Evolutionary conservation across 2,113 vertebrate species (phyloP), one percentile per base, ranked within the genome.

Genomic region (Vulpes vulpes): DNA sequence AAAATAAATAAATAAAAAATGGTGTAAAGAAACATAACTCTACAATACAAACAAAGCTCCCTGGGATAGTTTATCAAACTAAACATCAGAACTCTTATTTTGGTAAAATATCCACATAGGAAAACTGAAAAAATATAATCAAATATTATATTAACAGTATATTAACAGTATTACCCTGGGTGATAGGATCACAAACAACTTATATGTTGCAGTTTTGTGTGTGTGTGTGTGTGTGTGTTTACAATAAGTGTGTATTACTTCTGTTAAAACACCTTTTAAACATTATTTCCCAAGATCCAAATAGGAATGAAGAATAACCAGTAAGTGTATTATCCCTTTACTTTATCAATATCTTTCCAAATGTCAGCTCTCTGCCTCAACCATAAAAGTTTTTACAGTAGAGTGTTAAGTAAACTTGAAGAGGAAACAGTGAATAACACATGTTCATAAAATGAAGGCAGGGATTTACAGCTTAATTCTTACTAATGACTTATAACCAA

Each of bases 381-480:
- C 32, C 38, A 80, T 73, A 23, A 43, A 89, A 83, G 15, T 17
- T 95, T 90, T 95, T 30, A 83, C 30, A 86, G 67, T 65, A 49
- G 94, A 92, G 60, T 64, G 23, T 78, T 90, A 81, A 81, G 80
- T 32, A 51, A 91, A 73, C 12, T 17, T 96, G 43, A 89, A 96
- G 64, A 80, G 16, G 17, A 71, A 81, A 94, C 32, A 91, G 53
- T 62, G 57, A 87, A 55, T 65, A 81, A 93, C 19, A 65, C 12
- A 64, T 22, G n/a, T 17, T 78, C 76, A 65, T 69, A 94, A 96
- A 95, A 91, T 38, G 20, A 19, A 91, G 55, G 43, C 38, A 89
- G 30, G 38, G 10, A 96, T 71, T 93, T 71, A 95, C 17, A 85
- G 51, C 23, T 95, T 88, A 95, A 91, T 81, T 38, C 71, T 94